A percentile compares a stretch with the other conserved stretches of the same genome.
These are phyloP conservation scores for Sebastes diploproa DNA, from an alignment of 2,797 vertebrate species.

Conservation along the genomic window DNA sequence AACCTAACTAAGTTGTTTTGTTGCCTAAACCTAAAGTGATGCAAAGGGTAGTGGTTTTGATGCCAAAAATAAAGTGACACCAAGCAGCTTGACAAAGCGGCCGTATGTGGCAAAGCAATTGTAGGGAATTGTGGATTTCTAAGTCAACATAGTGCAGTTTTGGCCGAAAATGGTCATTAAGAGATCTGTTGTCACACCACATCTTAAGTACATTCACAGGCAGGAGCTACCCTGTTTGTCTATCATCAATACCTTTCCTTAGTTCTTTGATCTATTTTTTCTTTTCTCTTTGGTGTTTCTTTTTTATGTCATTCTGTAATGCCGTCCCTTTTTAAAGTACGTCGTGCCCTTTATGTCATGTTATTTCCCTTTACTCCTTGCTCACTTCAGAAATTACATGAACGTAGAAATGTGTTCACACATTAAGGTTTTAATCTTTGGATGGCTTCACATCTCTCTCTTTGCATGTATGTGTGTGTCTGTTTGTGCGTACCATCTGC, in stretches of 20 bases:
- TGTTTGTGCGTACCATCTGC: slow-evolving; percentile 21
- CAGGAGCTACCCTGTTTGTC: background rate
- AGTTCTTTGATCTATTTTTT: background rate
- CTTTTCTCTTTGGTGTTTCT: background rate
- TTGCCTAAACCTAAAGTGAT: too few relatives aligned
- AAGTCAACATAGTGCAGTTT: background rate
- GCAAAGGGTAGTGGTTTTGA: too few relatives aligned
- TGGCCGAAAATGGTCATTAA: background rate
- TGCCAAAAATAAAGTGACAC: too few relatives aligned
- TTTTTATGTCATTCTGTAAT: background rate
- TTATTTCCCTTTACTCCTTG: background rate
- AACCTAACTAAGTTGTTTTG: too few relatives aligned
- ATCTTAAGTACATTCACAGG: background rate
- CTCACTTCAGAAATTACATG: background rate
- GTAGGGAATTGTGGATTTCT: background rate
- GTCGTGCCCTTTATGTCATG: background rate
- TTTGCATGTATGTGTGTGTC: background rate
- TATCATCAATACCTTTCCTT: background rate
- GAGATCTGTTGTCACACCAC: background rate
- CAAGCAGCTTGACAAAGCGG: too few relatives aligned
- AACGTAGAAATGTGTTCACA: slow-evolving; percentile 9
- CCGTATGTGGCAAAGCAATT: background rate
- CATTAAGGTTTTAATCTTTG: slow-evolving; percentile 35
- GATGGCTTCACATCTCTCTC: slow-evolving; percentile 1
- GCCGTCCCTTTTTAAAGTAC: background rate